phyloP scores from a whole-genome alignment of 2,888 invertebrate species.

The Morinoia aosen region DNA sequence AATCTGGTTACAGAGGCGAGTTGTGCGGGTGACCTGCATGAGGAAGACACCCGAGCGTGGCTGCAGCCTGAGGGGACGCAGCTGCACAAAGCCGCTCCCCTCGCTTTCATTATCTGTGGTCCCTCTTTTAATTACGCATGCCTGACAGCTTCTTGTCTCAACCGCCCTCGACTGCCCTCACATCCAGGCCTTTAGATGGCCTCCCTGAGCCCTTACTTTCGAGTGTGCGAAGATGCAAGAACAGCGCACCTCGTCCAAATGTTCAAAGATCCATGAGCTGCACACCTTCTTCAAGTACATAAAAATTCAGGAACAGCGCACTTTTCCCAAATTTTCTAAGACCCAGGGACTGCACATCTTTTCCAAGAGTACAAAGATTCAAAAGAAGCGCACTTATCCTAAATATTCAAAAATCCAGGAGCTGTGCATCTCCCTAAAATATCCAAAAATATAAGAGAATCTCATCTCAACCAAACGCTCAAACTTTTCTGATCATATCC shows the following conservation, averaged over 20 bases:
- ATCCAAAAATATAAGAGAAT: not conserved
- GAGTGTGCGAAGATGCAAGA: not conserved
- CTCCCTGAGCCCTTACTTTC: not conserved
- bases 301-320: too few species aligned
- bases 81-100: slow-evolving; percentile 31
- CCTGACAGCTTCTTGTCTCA: slow-evolving; percentile 47
- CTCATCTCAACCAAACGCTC: not conserved
- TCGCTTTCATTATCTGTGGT: slow-evolving; percentile 37
- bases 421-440: not conserved
- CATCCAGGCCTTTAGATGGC: slow-evolving; percentile 3
- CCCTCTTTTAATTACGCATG: slow-evolving; percentile 51
- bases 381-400: not conserved
- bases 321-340: too few species aligned
- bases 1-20: not conserved
- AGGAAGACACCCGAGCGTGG: not conserved
- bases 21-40: not conserved
- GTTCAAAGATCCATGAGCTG: not conserved
- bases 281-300: too few species aligned
- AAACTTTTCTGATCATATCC: not conserved
- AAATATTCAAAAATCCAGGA: not conserved
- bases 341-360: too few species aligned
- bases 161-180: not conserved
- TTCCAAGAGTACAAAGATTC: not conserved
- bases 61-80: slow-evolving; percentile 14
- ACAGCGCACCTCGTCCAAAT: not conserved